These are phyloP conservation scores for Trisateles emortualis DNA, from an alignment of 2,888 invertebrate species.

Conservation along the genomic window DNA sequence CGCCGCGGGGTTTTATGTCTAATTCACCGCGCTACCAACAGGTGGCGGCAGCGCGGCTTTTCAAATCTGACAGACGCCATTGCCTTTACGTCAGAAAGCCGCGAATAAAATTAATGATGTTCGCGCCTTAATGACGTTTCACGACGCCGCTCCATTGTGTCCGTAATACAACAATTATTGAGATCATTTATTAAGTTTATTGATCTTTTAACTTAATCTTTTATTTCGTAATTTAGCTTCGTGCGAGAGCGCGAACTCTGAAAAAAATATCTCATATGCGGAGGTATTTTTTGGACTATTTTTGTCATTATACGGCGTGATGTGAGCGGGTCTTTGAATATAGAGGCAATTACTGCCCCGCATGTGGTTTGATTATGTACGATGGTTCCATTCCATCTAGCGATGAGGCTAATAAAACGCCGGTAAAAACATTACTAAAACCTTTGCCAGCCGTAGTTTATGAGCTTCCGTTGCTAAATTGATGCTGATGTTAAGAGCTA, in stretches of 20 bases:
- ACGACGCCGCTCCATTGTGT: slow-evolving; percentile 86
- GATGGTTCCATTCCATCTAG: slow-evolving; percentile 79
- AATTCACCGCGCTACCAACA: slow-evolving; percentile 86
- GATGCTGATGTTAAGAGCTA: slow-evolving; percentile 74
- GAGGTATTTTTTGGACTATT: slow-evolving; percentile 85
- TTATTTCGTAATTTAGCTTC: slow-evolving; percentile 86
- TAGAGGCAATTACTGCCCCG: slow-evolving; percentile 86
- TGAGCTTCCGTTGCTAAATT: slow-evolving; percentile 85
- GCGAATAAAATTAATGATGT: slow-evolving; percentile 87
- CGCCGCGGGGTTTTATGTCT: slow-evolving; percentile 80
- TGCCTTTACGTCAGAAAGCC: slow-evolving; percentile 85
- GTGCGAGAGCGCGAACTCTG: slow-evolving; percentile 83
- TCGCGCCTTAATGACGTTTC: slow-evolving; percentile 86
- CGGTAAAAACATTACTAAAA: slow-evolving; percentile 81
- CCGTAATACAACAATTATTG: slow-evolving; percentile 87
- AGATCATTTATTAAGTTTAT: slow-evolving; percentile 88
- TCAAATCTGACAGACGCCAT: slow-evolving; percentile 86
- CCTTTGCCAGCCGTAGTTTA: slow-evolving; percentile 75
- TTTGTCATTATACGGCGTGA: slow-evolving; percentile 87
- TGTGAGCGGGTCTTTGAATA: slow-evolving; percentile 86
- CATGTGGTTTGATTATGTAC: slow-evolving; percentile 86
- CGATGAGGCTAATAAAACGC: slow-evolving; percentile 74
- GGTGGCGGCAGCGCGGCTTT: slow-evolving; percentile 83
- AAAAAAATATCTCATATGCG: slow-evolving; percentile 86
- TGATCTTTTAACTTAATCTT: slow-evolving; percentile 87